Percentiles rank a stretch among this genome's conserved stretches.
Evolutionary conservation across 2,113 vertebrate species (phyloP).

Genomic region (Cygnus buccinator): DNA sequence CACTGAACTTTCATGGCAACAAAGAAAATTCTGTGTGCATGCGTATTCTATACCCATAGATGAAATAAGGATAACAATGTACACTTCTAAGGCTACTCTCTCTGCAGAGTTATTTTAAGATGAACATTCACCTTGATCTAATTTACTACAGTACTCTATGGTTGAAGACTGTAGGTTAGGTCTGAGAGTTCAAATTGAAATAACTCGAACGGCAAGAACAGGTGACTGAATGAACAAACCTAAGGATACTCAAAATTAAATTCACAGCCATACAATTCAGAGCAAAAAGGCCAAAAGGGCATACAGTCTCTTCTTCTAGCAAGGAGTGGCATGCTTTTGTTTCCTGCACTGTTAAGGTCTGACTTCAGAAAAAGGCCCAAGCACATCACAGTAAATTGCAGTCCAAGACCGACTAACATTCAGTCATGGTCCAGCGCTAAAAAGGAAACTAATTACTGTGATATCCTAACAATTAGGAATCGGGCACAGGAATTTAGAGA

Average conservation of each 20-base stretch:
- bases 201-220: background rate
- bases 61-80: background rate
- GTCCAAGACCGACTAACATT: background rate
- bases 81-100: background rate
- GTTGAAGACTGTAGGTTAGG: background rate
- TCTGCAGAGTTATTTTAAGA: background rate
- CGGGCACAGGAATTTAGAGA: background rate
- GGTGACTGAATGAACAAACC: background rate
- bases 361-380: background rate
- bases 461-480: background rate
- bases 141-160: background rate
- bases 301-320: background rate
- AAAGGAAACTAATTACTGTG: background rate
- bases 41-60: background rate
- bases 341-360: background rate
- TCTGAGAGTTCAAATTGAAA: background rate
- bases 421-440: background rate
- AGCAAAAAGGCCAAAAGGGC: background rate
- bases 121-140: background rate
- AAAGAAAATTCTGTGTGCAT: background rate
- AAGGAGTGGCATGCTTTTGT: rapidly evolving
- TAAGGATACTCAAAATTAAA: background rate
- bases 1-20: background rate
- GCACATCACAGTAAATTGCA: background rate
- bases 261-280: background rate